These are phyloP conservation scores for Sus cebifrons DNA, from an alignment of 2,797 vertebrate species.

Conservation along the genomic window DNA sequence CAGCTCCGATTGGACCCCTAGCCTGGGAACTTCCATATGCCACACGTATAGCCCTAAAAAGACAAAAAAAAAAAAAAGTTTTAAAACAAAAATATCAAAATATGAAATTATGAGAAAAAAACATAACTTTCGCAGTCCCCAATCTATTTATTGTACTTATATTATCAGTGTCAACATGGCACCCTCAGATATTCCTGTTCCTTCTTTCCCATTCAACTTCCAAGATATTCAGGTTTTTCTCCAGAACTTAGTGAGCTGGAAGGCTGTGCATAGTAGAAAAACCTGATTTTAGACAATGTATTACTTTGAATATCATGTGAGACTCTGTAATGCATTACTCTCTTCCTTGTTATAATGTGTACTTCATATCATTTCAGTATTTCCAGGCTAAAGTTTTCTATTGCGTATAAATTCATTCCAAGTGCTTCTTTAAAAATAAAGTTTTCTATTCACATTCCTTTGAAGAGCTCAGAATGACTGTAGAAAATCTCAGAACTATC, in stretches of 20 bases:
- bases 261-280: neutral
- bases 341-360: neutral
- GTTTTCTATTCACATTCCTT: neutral
- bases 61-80: no score
- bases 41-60: no score
- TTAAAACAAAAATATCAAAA: neutral
- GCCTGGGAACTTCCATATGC: no score
- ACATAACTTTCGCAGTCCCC: neutral
- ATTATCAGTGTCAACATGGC: neutral
- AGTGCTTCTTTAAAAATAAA: neutral
- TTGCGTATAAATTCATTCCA: neutral
- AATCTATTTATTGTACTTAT: neutral
- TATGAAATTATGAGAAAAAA: neutral
- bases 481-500: slow-evolving; percentile 20
- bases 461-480: neutral
- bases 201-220: neutral
- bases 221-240: neutral
- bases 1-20: no score
- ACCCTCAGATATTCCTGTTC: neutral
- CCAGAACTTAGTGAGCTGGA: neutral
- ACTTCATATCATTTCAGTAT: neutral
- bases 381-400: neutral
- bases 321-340: neutral
- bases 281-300: neutral
- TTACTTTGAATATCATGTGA: neutral